Base-by-base conservation (phyloP, 2,888 invertebrate genomes). In the Eupithecia exiguata region DNA sequence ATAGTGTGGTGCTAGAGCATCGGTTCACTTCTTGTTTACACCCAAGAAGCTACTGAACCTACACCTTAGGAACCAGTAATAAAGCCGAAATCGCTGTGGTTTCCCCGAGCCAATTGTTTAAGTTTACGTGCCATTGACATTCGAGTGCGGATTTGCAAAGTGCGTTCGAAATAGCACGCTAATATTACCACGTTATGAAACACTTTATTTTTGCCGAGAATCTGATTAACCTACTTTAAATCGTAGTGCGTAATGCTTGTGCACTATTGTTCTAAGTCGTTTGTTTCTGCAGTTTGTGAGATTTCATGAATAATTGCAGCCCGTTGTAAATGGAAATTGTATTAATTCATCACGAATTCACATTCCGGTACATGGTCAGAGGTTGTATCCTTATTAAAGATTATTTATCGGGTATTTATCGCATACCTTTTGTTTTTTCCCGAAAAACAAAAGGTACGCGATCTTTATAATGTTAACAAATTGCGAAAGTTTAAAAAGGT, bases 41-140 rank as follows among this genome's bases (percentile, higher is more conserved):
- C 66, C 35, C 30, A 62, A 65, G 36, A 68, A 30, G 58, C 61
- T 40, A 71, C 30, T 70, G 38, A 68, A 70, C 43, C n/a, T 69
- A n/a, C 16, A 61, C 70, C 72, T 53, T 75, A 70, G 7, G 36
- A 25, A 18, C 77, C 77, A 79, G 82, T 83, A 83, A 63, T 75
- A 70, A 71, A 86, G 85, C 86, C 80, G 81, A 81, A 81, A 82
- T 18, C 25, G 21, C 66, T 21, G 81, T 69, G 67, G 10, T 67
- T 43, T 67, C 61, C n/a, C 62, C 38, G 35, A 66, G 30, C 38
- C 35, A 25, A 68, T 61, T 76, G 73, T 68, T 38, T 62, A 63
- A 80, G 85, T 89, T 89, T 83, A 83, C 88, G 87, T 91, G 92
- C 90, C 91, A 92, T 92, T 93, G 92, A 92, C 93, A 92, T 91